These are phyloP conservation scores for Pampus argenteus DNA, from an alignment of 2,797 vertebrate species.

Conservation along the genomic window DNA sequence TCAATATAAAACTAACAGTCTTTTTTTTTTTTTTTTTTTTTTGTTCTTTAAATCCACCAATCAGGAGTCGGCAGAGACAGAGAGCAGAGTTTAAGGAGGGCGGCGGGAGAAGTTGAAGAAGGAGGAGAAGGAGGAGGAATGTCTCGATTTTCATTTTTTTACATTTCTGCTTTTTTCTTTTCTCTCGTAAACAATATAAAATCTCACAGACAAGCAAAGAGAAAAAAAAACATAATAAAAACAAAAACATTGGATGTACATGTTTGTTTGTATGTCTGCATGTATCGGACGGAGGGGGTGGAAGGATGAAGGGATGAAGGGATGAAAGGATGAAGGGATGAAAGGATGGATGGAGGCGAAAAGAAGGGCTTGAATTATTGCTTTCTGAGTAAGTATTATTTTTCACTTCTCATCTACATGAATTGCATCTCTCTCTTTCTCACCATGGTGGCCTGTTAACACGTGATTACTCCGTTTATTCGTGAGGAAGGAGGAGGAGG, in stretches of 20 bases:
- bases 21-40: slow-evolving; percentile 66
- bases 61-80: slow-evolving; percentile 55
- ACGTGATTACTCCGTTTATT: slow-evolving; percentile 82
- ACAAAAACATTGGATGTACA: slow-evolving; percentile 63
- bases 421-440: slow-evolving; percentile 72
- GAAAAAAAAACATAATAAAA: slow-evolving; percentile 61
- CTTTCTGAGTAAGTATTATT: slow-evolving; percentile 82
- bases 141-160: slow-evolving; percentile 66
- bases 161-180: slow-evolving; percentile 68
- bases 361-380: slow-evolving; percentile 84
- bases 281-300: slow-evolving; percentile 24
- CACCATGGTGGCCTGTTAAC: slow-evolving; percentile 80
- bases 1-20: slow-evolving; percentile 86
- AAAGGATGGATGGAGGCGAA: slow-evolving; percentile 23
- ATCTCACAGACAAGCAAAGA: slow-evolving; percentile 86
- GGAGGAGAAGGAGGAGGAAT: slow-evolving; percentile 31
- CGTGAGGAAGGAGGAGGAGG: slow-evolving; percentile 47
- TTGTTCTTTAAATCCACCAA: slow-evolving; percentile 63
- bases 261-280: slow-evolving; percentile 39
- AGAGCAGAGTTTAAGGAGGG: slow-evolving; percentile 62
- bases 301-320: no score
- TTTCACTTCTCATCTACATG: slow-evolving; percentile 68
- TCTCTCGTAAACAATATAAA: slow-evolving; percentile 84
- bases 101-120: no score
- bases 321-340: slow-evolving; percentile 3